Conservation (phyloP, 2,113 vertebrate species). For the Semnornis frantzii region DNA sequence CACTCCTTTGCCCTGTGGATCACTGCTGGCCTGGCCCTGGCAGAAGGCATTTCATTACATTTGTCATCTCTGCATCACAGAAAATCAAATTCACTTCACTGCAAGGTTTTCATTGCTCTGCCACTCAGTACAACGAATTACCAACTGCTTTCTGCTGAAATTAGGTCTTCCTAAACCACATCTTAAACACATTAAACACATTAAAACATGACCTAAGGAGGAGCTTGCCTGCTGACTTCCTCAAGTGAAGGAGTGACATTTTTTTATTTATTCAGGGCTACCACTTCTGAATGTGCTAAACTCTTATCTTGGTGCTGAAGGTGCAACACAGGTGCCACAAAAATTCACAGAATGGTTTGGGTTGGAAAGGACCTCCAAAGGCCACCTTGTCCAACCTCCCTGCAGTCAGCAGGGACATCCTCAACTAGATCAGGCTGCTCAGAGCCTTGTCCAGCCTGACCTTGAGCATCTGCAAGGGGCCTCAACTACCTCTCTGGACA, state of each 20-base stretch:
- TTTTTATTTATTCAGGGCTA: not conserved
- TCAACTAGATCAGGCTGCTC: too few relatives aligned
- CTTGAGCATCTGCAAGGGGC: too few relatives aligned
- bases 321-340: not conserved
- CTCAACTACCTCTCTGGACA: too few relatives aligned
- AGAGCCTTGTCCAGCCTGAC: too few relatives aligned
- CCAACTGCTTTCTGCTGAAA: not conserved
- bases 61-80: not conserved
- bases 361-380: too few relatives aligned
- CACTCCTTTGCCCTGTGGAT: not conserved
- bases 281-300: not conserved
- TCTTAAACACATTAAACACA: too few relatives aligned
- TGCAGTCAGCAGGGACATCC: too few relatives aligned
- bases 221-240: not conserved
- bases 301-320: not conserved
- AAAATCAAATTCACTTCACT: slow-evolving; percentile 34
- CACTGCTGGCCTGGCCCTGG: not conserved
- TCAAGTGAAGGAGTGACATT: not conserved
- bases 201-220: not conserved
- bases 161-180: slow-evolving; percentile 40
- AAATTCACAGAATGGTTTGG: not conserved
- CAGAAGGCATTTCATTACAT: not conserved
- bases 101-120: not conserved
- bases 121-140: not conserved
- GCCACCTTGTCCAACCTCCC: too few relatives aligned